Evolutionary conservation across 2,797 vertebrate species (phyloP).

Genomic region (Acropternis orthonyx): DNA sequence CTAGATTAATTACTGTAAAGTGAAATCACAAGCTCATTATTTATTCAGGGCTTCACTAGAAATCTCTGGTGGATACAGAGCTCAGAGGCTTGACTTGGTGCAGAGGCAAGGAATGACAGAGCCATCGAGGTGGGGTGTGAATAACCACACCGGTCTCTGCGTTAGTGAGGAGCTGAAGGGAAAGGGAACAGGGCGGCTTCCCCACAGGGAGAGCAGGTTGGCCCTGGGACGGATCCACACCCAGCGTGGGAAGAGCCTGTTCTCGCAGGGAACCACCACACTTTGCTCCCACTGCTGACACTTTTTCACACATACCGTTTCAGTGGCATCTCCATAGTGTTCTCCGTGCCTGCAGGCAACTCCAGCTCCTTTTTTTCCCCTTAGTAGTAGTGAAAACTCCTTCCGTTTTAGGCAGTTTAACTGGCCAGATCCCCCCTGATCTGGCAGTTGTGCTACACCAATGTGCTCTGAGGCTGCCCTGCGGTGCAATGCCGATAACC

Average conservation of each 20-base stretch:
- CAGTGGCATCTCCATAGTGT: neutral
- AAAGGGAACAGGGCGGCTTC: neutral
- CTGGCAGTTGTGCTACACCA: neutral
- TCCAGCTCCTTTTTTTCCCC: neutral
- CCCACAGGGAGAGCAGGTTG: neutral
- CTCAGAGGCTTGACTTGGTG: neutral
- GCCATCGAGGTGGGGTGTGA: neutral
- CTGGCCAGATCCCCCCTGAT: neutral
- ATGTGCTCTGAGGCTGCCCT: rapidly evolving
- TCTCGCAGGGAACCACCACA: neutral
- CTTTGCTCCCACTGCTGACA: neutral
- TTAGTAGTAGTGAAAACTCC: neutral
- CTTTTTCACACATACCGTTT: neutral
- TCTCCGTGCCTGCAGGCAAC: neutral
- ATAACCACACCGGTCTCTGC: neutral
- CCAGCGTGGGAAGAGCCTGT: neutral
- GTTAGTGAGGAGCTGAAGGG: neutral
- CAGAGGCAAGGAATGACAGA: neutral
- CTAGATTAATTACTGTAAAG: constrained; percentile 54
- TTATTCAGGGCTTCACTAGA: constrained; percentile 8
- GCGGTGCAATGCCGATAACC: rapidly evolving
- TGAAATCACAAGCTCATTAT: constrained; percentile 12
- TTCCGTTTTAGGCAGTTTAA: neutral
- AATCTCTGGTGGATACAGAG: neutral
- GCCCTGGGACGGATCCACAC: neutral